Base-by-base conservation (phyloP, 2,888 invertebrate genomes). In the Galeruca laticollis region DNA sequence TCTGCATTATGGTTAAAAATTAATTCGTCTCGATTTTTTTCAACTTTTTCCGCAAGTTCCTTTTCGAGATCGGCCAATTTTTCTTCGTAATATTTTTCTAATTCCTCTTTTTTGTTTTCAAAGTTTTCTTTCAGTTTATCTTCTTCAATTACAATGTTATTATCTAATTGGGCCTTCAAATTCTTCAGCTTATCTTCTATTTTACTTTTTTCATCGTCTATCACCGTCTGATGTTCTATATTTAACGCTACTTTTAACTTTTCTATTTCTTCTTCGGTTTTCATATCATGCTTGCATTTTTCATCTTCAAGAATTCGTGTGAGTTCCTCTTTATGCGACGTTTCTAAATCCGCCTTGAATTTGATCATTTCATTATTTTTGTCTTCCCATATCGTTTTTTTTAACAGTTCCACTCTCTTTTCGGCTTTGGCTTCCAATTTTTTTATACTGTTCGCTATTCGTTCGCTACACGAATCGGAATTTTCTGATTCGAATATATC, bases 301-400 rank as follows among this genome's bases (percentile, higher is more conserved):
- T 86, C 84, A 26, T 79, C 78, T 43, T 84, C 81, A 33, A 88
- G 80, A 83, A 89, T 88, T 82, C 87, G 83, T 81, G 89, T 85
- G 82, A 89, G 77, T 85, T 90, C 84, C 80, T 89, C 73, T 71
- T 83, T 82, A 69, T 86, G 85, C 8, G 82, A 82, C 67, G 82
- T 81, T 62, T 82, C 84, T 26, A 87, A 61, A 60, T 86, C 81
- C 1, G 80, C 79, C 73, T 82, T 86, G 59, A 83, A 84, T 21
- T 81, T 79, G 1, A 83, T 79, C 37, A 88, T 75, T 76, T 86
- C 86, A 37, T 81, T 81, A 69, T 84, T 83, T 72, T 84, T 84
- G 69, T 84, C 82, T 69, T 86, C 86, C 71, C 89, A 87, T 78
- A 90, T 87, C 62, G 90, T 89, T 73, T 88, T 87, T 76, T 88